Conservation (phyloP, 2,888 invertebrate genomes). For the Eueremaeus valkanovi region DNA sequence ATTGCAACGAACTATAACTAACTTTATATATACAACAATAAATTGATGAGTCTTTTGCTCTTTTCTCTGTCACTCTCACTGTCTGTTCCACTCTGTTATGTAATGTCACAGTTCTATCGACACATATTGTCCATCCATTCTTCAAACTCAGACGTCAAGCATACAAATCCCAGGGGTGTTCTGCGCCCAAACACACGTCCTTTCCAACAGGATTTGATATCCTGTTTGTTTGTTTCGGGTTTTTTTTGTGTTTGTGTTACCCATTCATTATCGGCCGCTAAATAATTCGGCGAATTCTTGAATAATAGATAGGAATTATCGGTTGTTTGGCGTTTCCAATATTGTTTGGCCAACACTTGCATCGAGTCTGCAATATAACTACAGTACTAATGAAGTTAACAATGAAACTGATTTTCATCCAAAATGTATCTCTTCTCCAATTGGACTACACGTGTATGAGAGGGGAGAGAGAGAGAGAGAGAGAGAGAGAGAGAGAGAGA, state of each 20-base stretch:
- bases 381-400: no score
- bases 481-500: no score
- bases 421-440: slow-evolving; percentile 11
- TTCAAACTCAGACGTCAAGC: neutral
- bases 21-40: slow-evolving; percentile 23
- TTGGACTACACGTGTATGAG: neutral
- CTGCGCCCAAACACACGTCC: neutral
- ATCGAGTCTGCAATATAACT: no score
- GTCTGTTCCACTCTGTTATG: neutral
- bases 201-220: slow-evolving; percentile 2
- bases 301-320: slow-evolving; percentile 29
- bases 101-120: neutral
- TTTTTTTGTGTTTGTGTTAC: neutral
- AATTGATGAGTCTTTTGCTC: slow-evolving; percentile 21
- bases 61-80: neutral
- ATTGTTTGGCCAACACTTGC: neutral
- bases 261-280: slow-evolving; percentile 3
- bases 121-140: slow-evolving; percentile 21
- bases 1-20: slow-evolving; percentile 21
- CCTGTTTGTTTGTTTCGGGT: slow-evolving; percentile 21
- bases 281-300: slow-evolving; percentile 16
- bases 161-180: neutral
- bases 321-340: neutral
- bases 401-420: neutral
- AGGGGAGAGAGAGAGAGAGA: no score